phyloP scores from a whole-genome alignment of 35 echinoderm and acorn worm genomes.

The Heliocidaris tuberculata region DNA sequence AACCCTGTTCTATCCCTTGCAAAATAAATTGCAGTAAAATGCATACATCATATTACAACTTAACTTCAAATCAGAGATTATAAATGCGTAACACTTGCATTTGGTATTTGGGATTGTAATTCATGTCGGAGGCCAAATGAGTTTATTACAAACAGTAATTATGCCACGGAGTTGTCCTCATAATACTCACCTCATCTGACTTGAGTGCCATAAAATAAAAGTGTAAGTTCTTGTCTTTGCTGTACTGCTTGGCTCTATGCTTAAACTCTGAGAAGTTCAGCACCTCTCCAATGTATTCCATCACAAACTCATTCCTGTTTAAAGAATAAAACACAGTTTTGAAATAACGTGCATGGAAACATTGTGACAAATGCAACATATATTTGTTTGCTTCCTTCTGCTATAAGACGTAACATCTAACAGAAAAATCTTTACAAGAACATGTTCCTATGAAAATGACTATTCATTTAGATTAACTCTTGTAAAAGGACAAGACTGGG shows the following conservation, averaged over 20 bases:
- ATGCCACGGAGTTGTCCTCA: background rate
- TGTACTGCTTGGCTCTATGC: conserved; percentile 77
- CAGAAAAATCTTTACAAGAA: too few species aligned
- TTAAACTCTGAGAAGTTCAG: conserved; percentile 88
- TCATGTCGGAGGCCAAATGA: background rate
- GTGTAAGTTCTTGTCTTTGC: conserved; percentile 84
- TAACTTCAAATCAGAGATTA: background rate
- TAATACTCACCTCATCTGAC: conserved; percentile 81
- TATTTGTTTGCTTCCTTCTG: too few species aligned
- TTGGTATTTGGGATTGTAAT: background rate
- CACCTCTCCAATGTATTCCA: conserved; percentile 96
- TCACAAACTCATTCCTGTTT: conserved; percentile 80
- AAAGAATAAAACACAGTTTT: conserved; percentile 34
- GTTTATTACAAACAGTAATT: background rate
- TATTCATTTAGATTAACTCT: background rate
- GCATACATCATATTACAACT: too few species aligned
- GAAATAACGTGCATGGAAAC: background rate
- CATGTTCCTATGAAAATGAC: background rate
- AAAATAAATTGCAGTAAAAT: too few species aligned
- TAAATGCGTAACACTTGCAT: background rate
- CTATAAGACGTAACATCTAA: too few species aligned
- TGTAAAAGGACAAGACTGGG: background rate
- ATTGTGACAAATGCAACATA: background rate
- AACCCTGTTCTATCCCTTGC: too few species aligned
- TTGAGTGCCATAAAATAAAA: conserved; percentile 98